Percentiles rank a stretch among this genome's conserved stretches.
Conservation (phyloP, 2,797 vertebrate genomes). For the Picus viridis region DNA sequence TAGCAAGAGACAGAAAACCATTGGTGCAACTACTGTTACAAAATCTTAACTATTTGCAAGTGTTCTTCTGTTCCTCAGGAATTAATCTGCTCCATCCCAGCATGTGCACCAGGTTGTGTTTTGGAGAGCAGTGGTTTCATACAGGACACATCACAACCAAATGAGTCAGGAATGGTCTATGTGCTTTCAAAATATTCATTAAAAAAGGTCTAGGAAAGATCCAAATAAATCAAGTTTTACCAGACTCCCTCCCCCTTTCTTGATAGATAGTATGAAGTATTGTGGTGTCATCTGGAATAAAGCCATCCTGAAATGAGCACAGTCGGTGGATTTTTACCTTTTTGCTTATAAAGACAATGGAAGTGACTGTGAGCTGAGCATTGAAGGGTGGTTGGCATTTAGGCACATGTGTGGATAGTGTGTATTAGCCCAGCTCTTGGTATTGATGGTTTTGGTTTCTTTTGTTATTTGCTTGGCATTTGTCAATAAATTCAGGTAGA, state of each 20-base stretch:
- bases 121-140: background rate
- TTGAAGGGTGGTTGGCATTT: background rate
- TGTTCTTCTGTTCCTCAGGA: background rate
- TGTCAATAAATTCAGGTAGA: background rate
- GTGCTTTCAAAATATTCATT: background rate
- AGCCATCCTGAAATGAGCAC: background rate
- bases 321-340: background rate
- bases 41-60: background rate
- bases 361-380: background rate
- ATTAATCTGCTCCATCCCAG: background rate
- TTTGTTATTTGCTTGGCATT: constrained; percentile 16
- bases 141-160: background rate
- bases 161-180: background rate
- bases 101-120: background rate
- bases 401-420: background rate
- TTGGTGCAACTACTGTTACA: background rate
- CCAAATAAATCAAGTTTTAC: background rate
- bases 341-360: background rate
- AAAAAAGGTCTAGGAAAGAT: background rate
- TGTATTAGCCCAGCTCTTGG: background rate
- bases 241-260: background rate
- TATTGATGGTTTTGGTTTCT: background rate
- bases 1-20: background rate
- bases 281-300: background rate
- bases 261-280: background rate